Evolutionary conservation across 2,797 vertebrate species (phyloP).

Genomic region (Cyprinella venusta): DNA sequence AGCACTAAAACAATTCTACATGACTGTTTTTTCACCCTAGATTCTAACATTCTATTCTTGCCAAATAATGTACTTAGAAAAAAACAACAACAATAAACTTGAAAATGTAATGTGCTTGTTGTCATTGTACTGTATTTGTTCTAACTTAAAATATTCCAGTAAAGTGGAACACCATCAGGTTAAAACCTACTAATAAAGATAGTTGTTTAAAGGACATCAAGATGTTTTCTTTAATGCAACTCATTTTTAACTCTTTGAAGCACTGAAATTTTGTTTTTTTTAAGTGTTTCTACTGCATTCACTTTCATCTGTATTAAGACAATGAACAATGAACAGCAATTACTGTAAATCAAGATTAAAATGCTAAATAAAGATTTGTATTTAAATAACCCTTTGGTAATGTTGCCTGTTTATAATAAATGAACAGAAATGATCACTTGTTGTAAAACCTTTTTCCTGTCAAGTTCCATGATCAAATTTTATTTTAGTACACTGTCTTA

Average conservation of each 20-base stretch:
- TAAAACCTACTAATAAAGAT: not conserved
- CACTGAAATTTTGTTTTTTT: not conserved
- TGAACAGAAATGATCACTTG: not conserved
- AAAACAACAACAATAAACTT: not conserved
- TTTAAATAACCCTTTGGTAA: not conserved
- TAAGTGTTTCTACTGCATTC: not conserved
- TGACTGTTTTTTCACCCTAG: not conserved
- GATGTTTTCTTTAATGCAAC: not conserved
- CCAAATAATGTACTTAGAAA: not conserved
- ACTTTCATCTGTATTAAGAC: not conserved
- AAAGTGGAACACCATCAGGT: not conserved
- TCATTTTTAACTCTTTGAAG: not conserved
- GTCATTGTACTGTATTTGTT: not conserved
- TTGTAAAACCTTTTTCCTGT: not conserved
- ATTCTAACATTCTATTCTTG: not conserved
- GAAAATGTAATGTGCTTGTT: not conserved
- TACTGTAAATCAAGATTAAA: constrained; percentile 7
- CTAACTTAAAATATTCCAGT: not conserved
- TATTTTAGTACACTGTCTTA: not conserved
- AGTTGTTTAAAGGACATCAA: not conserved
- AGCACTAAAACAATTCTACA: not conserved
- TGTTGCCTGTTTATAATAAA: not conserved
- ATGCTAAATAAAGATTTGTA: not conserved
- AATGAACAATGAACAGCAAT: not conserved
- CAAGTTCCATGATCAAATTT: not conserved